Base-by-base conservation (phyloP, 1,140 invertebrate species). In the Saccostrea echinata region DNA sequence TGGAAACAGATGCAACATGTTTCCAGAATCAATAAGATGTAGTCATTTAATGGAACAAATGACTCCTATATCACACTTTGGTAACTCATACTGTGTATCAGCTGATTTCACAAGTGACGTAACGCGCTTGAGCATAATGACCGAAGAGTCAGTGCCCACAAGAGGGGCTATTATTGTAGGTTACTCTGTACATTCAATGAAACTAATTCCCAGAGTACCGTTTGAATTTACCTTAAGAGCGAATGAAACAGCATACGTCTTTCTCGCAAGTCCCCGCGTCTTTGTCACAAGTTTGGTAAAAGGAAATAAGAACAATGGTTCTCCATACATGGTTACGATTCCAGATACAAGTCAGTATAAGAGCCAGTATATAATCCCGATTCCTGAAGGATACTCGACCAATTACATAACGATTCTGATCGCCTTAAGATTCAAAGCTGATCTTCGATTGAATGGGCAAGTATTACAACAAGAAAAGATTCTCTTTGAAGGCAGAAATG, bases 1-100 rank as follows among this genome's bases (percentile, higher is more conserved):
- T 24, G 68, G 68, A 24, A 76, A 76, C 68, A 76, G 68, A n/a
- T 80, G 71, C 16, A 80, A 80, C 24, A 43, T 80, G 27, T 30
- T 30, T 80, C 8, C 27, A 9, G 27, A 30, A 30, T 30, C 27
- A 30, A 11, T 43, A 8, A 43, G 24, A 9, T 80, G 71, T 43
- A 43, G 35, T 21, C 71, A 80, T 43, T 27, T 80, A 3, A 11
- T 80, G 8, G 71, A 80, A 43, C 27, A 33, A 43, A 24, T 80
- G 16, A 21, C 76, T 16, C 76, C 76, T 1, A 33, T 9, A 11
- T 2, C 24, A 11, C 1, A 43, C 16, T 33, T 9, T 9, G 24
- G 9, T 1, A 30, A 80, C 30, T 12, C 13, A 13, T 30, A 16
- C 30, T 6, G 30, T 80, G 76, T 80, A 2, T 24, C 76, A 2